Base-by-base conservation (phyloP, 2,888 invertebrate species). In the Nebria brevicollis region DNA sequence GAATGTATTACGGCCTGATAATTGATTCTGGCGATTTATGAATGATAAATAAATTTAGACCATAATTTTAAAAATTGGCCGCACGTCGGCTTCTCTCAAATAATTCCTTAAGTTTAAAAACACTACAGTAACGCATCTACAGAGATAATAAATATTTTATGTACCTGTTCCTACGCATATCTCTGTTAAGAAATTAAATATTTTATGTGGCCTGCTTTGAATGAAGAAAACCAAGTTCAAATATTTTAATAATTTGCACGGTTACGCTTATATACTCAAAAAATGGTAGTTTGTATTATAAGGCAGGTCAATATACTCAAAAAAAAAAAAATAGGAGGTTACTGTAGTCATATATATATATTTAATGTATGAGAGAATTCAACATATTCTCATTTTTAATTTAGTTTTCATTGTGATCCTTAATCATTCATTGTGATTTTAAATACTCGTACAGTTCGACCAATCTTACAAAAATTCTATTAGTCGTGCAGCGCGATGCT, bases 401-500 rank as follows among this genome's bases (percentile, higher is more conserved):
- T 75, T 75, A 54, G 54, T 54, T 54, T 54, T 54, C 66, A 75
- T 34, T 80, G 80, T 80, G 80, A 80, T 80, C 26, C 2, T 68
- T 75, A 80, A 75, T 79, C 70, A 34, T 75, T 74, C 15, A 79
- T 54, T 79, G 79, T 79, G 79, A 79, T 79, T 74, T 75, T 72
- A 20, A 80, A 80, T 80, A 80, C 80, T 80, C 80, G 66, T 80
- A 74, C 64, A n/a, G 66, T 66, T 3, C 15, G 15, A 66, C 7
- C 34, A 34, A 34, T 34, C 34, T 34, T 34, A 34, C 34, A 34
- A 34, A 34, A 34, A 34, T 34, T 34, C 4, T 34, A 34, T 34
- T 34, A 34, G 34, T 34, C 34, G 34, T 34, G 34, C 34, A 34
- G 34, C 34, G 34, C 34, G 34, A 34, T 34, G 34, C 34, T 34